Evolutionary conservation across 2,797 vertebrate genomes (phyloP).

Genomic region (Myoxocephalus aenaeus): DNA sequence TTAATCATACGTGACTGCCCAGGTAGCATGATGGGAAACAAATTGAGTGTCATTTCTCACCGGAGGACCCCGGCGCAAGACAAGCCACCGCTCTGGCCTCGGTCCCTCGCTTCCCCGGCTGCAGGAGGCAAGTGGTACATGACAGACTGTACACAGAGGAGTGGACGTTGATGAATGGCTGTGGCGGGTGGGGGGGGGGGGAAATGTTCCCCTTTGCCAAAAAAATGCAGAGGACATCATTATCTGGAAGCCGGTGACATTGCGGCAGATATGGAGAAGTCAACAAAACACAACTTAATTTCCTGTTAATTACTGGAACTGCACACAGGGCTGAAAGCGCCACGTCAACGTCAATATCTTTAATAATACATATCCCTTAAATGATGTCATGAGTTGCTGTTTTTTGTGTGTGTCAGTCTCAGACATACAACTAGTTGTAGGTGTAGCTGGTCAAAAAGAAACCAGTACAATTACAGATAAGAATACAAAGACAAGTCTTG

Average conservation of each 20-base stretch:
- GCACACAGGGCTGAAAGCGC: neutral
- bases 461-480: neutral
- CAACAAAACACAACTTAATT: conserved; percentile 54
- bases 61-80: conserved; percentile 52
- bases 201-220: conserved; percentile 44
- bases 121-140: conserved; percentile 39
- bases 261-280: conserved; percentile 40
- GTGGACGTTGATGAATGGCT: conserved; percentile 67
- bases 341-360: conserved; percentile 4
- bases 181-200: neutral
- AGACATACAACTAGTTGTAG: neutral
- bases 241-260: conserved; percentile 48
- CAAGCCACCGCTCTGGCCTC: conserved; percentile 47
- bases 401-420: neutral
- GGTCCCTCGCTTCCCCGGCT: conserved; percentile 25
- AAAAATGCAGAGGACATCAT: conserved; percentile 62
- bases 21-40: conserved; percentile 81
- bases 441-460: neutral
- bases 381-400: neutral
- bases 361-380: conserved; percentile 3
- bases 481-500: neutral
- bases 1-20: conserved; percentile 73
- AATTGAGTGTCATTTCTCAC: conserved; percentile 78
- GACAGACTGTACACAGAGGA: conserved; percentile 51
- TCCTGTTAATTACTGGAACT: conserved; percentile 56